Base-by-base conservation (phyloP, 2,797 vertebrate species). In the Centroberyx gerrardi region DNA sequence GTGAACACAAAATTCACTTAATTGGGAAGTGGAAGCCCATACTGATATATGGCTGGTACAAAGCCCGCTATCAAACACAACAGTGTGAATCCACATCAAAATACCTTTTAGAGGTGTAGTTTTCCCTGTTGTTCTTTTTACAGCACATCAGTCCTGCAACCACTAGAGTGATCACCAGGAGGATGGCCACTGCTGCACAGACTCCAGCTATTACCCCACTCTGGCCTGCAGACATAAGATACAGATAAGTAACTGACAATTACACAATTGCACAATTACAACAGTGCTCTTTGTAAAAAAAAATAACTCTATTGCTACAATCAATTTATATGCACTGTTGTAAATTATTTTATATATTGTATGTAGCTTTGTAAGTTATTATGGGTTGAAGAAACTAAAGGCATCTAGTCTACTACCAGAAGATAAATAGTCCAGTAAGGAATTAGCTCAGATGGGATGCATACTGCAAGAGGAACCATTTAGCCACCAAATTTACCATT, bases 51-150 rank as follows among this genome's bases (percentile, higher is more conserved):
- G 18, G 13, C 17, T 18, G 3, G 4, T 27, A 5, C 27, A 7
- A 9, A 48, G 46, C 22, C 9, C 6, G 5, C 2, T 1, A 2
- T 22, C 28, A 64, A 3, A 27, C 3, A 1, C 1, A 1, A 2
- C 5, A 29, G 6, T 6, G 0, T 58, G 8, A 8, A 48, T 27
- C 18, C 1, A 7, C 22, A 2, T 22, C 0, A 0, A 22, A 1
- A 88, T 66, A 97, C 96, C 95, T 91, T 82, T 92, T 94, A 5
- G 70, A 88, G 14, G 54, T 56, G 83, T n/a, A 81, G 65, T 66
- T 84, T 22, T 38, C 60, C 48, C 27, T 28, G 40, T 72, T 80
- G 33, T 81, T 72, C 82, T 81, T 78, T 59, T 80, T 92, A 62
- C 90, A 62, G 70, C 94, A 84, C 68, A 90, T 53, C 1, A 91